Percentiles rank a stretch among this genome's conserved stretches.
Conservation (phyloP, 2,113 vertebrate genomes). For the Paradoxurus hermaphroditus region DNA sequence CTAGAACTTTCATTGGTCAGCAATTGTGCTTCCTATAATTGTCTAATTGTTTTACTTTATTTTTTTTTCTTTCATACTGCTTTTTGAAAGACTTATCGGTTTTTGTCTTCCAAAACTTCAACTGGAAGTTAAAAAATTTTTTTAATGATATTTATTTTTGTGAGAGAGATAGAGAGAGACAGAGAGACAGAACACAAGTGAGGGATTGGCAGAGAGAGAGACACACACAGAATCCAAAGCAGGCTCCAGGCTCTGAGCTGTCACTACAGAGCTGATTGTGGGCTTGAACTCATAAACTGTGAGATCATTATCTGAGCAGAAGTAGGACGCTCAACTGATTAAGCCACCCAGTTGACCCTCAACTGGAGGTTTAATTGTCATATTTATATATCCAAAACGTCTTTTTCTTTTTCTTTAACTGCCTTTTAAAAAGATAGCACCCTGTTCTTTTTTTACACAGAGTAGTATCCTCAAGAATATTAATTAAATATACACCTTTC, state of each 20-base stretch:
- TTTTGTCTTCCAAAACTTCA: conserved; percentile 1
- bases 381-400: background rate
- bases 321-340: no score
- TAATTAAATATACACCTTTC: background rate
- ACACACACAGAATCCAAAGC: no score
- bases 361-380: background rate
- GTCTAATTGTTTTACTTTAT: background rate
- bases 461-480: background rate
- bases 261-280: no score
- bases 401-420: background rate
- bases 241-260: no score
- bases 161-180: no score
- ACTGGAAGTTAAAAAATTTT: background rate
- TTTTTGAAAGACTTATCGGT: background rate
- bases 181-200: no score
- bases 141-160: no score
- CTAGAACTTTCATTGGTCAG: background rate
- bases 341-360: no score
- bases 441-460: background rate
- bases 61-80: background rate
- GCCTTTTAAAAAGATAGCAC: background rate
- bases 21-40: background rate
- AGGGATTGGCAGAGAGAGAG: no score
- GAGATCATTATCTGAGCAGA: no score
- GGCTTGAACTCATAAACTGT: no score